phyloP scores from a whole-genome alignment of 2,797 vertebrate genomes.

The Ptychadena robeensis region DNA sequence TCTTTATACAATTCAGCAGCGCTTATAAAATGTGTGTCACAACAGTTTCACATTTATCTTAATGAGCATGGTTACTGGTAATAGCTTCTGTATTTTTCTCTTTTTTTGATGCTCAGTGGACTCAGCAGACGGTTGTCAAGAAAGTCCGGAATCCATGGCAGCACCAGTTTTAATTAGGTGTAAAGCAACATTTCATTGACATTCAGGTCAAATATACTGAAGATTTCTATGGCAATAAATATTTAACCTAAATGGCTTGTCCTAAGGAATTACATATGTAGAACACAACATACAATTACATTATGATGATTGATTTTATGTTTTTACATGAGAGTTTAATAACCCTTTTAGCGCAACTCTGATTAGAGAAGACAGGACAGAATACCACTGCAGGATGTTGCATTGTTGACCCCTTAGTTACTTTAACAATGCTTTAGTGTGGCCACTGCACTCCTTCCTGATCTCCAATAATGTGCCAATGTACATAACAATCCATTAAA shows the following conservation, averaged over 20 bases:
- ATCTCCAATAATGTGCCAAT: no score
- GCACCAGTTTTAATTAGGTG: conserved; percentile 3
- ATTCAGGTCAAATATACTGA: conserved; percentile 6
- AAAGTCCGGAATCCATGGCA: conserved; percentile 16
- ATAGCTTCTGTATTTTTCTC: background rate
- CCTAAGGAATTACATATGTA: no score
- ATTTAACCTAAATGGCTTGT: background rate
- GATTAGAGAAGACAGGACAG: no score
- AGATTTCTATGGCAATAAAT: conserved; percentile 5
- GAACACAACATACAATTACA: no score
- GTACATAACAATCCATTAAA: no score
- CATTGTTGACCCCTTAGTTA: no score
- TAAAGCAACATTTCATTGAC: conserved; percentile 8
- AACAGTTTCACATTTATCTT: background rate
- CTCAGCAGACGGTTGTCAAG: conserved; percentile 10
- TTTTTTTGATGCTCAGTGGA: background rate
- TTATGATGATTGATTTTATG: no score
- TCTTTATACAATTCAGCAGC: background rate
- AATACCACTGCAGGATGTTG: no score
- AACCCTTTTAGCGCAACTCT: no score
- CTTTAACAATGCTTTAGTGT: no score
- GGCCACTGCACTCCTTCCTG: no score
- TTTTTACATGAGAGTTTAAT: no score
- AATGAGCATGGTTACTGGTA: background rate
- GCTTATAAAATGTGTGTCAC: background rate